These are phyloP conservation scores for Tetrapedia diversipes DNA, from an alignment of 2,888 invertebrate species.

Conservation along the genomic window DNA sequence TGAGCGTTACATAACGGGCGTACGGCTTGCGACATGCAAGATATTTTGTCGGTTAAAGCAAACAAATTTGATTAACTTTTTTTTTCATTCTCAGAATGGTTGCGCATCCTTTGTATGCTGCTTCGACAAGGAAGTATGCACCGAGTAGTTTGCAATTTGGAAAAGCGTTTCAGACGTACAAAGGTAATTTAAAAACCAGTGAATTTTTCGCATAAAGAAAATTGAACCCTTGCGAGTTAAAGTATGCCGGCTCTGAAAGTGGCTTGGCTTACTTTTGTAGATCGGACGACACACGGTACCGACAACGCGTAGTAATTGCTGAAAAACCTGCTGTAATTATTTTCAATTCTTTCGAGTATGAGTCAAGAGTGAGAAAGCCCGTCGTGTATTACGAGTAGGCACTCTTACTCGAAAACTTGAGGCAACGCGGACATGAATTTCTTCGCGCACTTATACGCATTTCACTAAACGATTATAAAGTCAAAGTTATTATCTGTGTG, in stretches of 20 bases:
- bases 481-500: no score
- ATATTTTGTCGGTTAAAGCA: background rate
- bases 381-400: constrained; percentile 25
- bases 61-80: background rate
- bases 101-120: no score
- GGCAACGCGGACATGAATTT: no score
- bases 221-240: constrained; percentile 10
- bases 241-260: constrained; percentile 18
- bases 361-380: constrained; percentile 24
- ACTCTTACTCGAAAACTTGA: constrained; percentile 18
- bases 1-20: no score
- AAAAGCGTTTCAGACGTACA: background rate
- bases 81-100: background rate
- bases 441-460: no score
- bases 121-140: no score
- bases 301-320: constrained; percentile 34
- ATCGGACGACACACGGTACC: background rate
- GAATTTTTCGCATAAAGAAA: constrained; percentile 18
- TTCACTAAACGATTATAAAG: no score
- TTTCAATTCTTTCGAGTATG: constrained; percentile 42
- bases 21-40: no score
- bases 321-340: constrained; percentile 55
- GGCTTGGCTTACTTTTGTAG: constrained; percentile 35
- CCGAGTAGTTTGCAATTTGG: background rate
- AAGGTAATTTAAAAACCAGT: background rate